Evolutionary conservation across 2,113 vertebrate genomes (phyloP).

Genomic region (Saguinus imperator): DNA sequence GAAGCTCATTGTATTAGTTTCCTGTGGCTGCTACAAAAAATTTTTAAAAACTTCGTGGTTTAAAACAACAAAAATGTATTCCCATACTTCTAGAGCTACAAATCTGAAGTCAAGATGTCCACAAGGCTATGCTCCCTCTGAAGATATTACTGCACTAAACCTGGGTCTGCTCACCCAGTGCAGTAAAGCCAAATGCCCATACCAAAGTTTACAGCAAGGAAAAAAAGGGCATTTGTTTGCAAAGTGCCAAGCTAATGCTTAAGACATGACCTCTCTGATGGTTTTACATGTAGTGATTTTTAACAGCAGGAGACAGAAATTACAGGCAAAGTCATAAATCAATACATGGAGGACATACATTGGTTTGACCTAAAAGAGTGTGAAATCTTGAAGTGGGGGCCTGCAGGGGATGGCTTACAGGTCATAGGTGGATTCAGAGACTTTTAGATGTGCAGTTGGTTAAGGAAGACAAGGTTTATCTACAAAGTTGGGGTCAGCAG

Average conservation of each 20-base stretch:
- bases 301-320: neutral
- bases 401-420: neutral
- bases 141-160: neutral
- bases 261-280: neutral
- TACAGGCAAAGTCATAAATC: neutral
- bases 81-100: neutral
- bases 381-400: neutral
- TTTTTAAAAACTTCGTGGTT: neutral
- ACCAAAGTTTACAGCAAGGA: neutral
- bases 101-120: neutral
- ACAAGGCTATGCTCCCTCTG: neutral
- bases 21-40: neutral
- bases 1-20: neutral
- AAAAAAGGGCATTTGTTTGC: neutral
- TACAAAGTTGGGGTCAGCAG: neutral
- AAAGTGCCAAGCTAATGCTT: neutral
- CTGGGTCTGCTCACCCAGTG: neutral
- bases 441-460: neutral
- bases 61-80: neutral
- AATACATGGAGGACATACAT: too few relatives aligned
- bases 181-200: neutral
- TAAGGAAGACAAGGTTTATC: neutral
- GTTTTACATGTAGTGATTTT: neutral
- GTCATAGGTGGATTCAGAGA: neutral
- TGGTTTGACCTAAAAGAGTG: neutral